Percentiles rank a stretch among this genome's conserved stretches.
Conservation (phyloP, 2,113 vertebrate genomes). For the Sebastes schlegelii region DNA sequence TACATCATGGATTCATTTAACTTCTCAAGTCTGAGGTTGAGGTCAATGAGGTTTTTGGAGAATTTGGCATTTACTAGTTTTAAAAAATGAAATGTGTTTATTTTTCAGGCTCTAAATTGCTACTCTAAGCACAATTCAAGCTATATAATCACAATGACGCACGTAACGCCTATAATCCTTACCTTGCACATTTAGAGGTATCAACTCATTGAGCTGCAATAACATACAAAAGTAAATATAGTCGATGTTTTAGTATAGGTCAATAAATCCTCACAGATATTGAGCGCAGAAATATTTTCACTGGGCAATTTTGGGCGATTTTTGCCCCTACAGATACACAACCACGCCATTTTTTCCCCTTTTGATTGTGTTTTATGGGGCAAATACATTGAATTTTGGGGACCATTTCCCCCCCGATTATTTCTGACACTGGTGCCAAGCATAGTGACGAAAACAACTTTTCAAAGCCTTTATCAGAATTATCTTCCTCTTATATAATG, state of each 20-base stretch:
- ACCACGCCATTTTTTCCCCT: not conserved
- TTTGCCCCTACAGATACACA: not conserved
- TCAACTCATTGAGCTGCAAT: slow-evolving; percentile 64
- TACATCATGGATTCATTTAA: not conserved
- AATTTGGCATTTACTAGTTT: not conserved
- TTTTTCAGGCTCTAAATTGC: slow-evolving; percentile 4
- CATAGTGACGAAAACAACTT: not conserved
- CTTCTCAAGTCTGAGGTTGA: slow-evolving; percentile 23
- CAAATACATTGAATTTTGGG: not conserved
- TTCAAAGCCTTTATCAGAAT: not conserved
- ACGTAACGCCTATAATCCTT: slow-evolving; percentile 35
- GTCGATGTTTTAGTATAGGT: not conserved
- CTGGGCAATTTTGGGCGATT: not conserved
- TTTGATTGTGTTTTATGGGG: not conserved
- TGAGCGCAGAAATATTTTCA: not conserved
- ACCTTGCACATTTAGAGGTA: slow-evolving; percentile 63
- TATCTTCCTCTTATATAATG: slow-evolving; percentile 8
- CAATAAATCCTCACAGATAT: not conserved
- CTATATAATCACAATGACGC: not conserved
- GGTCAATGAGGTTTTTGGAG: slow-evolving; percentile 15
- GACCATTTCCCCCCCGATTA: not conserved
- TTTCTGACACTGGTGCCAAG: not conserved
- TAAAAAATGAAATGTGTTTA: not conserved
- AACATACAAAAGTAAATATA: slow-evolving; percentile 49
- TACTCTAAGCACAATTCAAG: slow-evolving; percentile 24